Evolutionary conservation across 2,797 vertebrate genomes (phyloP), one percentile per base, ranked within the genome.

Genomic region (Sebastes vulpes): DNA sequence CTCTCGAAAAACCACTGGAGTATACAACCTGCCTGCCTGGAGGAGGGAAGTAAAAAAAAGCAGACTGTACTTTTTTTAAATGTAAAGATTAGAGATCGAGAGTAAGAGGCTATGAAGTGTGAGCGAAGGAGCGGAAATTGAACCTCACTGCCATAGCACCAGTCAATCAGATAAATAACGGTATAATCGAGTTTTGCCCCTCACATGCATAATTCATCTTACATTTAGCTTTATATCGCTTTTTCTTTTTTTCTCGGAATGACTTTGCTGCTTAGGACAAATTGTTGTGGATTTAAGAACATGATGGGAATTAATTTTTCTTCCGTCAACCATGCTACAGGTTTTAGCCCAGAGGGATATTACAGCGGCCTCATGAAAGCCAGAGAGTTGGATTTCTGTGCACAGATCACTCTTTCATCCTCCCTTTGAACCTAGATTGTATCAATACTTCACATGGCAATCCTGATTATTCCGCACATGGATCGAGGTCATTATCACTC

Each of bases 121-220:
- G 95, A 96, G 89, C 88, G 94, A 96, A 94, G 92, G 93, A 96
- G 87, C 91, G 92, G 94, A 97, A 97, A 97, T 96, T 96, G 95
- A 97, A 97, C 95, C 89, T 94, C 59, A 32, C 91, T 94, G 90
- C 96, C 94, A 93, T 50, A 92, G 92, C 94, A 92, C 90, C 93
- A 91, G 93, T 94, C 95, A 94, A 96, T 96, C 96, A 96, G 97
- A 97, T 97, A 97, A 96, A 97, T 96, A 95, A 94, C 87, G 84
- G 93, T 92, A 95, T 96, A 96, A 97, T 93, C 94, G 95, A 95
- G 91, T 94, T 95, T 95, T 94, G 50, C 77, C 87, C 85, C 81
- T 78, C 83, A 92, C 91, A 95, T 95, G 90, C 91, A 95, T 95
- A 94, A 96, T 96, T 96, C 94, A 96, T 95, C 78, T 79, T 84